Base-by-base conservation (phyloP, 2,888 invertebrate species). In the Tuta absoluta region DNA sequence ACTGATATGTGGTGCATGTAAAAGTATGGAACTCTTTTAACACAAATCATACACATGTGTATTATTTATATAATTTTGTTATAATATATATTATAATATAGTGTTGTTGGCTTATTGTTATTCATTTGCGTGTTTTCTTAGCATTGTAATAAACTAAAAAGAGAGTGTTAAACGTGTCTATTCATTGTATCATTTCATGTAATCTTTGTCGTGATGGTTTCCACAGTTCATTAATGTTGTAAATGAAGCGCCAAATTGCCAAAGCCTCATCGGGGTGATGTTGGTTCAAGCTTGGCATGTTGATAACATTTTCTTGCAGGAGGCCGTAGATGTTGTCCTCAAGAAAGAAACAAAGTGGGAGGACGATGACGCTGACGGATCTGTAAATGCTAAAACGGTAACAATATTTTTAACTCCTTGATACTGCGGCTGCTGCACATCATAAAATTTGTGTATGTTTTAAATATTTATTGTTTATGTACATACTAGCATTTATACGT, bases 221-320 rank as follows among this genome's bases (percentile, higher is more conserved):
- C 33, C 33, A 57, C 5, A 57, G 2, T 19, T 17, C 37, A 19
- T 57, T 37, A 37, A 28, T 57, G 19, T 21, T 57, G 57, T 57
- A 19, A 57, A 57, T 28, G 12, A 28, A 28, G 53, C 37, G 37
- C 57, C 38, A 41, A 19, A 24, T 59, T 38, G 24, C 21, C 37
- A 59, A 0, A 23, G 14, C 21, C 17, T 48, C 19, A 24, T 61
- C n/a, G n/a, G 60, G 48, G 48, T 61, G 37, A 61, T 37, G 59
- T 59, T 66, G 69, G 68, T 75, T 80, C 78, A 72, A 78, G 82
- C 82, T 81, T 86, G 85, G 87, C 84, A 87, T 86, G 82, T 85
- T 79, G 71, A 81, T 82, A 76, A 72, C 76, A 84, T 86, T 87
- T 71, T 82, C 76, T 90, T 89, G 71, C 90, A 89, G 90, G 89